Conservation (phyloP, 2,888 invertebrate genomes). For the Nymphalis c-album region DNA sequence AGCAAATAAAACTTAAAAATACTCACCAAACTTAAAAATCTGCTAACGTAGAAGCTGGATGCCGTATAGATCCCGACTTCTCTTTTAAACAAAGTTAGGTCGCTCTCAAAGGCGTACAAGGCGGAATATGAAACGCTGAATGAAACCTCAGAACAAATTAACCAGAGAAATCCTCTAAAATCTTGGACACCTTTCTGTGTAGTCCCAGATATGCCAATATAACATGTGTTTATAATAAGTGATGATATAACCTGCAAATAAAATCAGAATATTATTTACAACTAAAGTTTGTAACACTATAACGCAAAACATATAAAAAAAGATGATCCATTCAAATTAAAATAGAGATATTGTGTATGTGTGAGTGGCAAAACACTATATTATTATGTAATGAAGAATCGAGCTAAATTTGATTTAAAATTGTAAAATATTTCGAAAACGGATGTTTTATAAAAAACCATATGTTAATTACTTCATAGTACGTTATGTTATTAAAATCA, state of each 20-base stretch:
- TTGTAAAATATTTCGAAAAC: too few relatives aligned
- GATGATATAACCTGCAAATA: slow-evolving; percentile 63
- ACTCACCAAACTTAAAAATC: slow-evolving; percentile 65
- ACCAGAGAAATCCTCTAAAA: slow-evolving; percentile 73
- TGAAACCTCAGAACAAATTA: slow-evolving; percentile 74
- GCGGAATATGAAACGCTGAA: slow-evolving; percentile 74
- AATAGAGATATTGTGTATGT: too few relatives aligned
- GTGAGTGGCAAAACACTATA: too few relatives aligned
- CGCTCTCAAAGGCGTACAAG: slow-evolving; percentile 66
- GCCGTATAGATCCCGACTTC: slow-evolving; percentile 71
- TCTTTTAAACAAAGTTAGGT: slow-evolving; percentile 67
- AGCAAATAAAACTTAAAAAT: background rate
- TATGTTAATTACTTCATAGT: too few relatives aligned
- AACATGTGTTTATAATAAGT: slow-evolving; percentile 67
- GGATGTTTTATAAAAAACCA: too few relatives aligned
- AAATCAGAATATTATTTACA: background rate
- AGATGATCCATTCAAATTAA: too few relatives aligned
- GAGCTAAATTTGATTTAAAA: too few relatives aligned
- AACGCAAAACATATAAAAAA: too few relatives aligned
- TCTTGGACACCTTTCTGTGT: slow-evolving; percentile 76
- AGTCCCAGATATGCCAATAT: slow-evolving; percentile 64
- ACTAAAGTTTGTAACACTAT: too few relatives aligned
- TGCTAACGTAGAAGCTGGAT: slow-evolving; percentile 68
- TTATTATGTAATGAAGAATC: too few relatives aligned
- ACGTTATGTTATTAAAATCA: too few relatives aligned